A percentile compares a stretch with the other conserved stretches of the same genome.
These are phyloP conservation scores for Harlomillsia oculata DNA, from an alignment of 1,140 invertebrate species.

Conservation along the genomic window DNA sequence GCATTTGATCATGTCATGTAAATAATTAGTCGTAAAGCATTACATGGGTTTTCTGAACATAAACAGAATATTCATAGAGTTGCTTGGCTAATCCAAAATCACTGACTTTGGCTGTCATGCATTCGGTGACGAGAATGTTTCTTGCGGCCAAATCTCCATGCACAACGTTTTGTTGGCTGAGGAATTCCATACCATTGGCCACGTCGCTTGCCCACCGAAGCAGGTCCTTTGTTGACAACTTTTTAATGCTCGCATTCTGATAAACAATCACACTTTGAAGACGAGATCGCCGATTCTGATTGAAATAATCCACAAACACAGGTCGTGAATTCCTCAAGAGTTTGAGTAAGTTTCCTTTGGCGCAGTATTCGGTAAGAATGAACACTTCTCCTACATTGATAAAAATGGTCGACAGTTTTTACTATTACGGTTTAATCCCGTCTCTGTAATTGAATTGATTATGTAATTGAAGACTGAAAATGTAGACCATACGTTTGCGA, in stretches of 20 bases:
- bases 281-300: neutral
- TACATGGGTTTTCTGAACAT: conserved; percentile 16
- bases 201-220: conserved; percentile 8
- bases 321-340: neutral
- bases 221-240: conserved; percentile 5
- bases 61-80: conserved; percentile 17
- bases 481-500: neutral
- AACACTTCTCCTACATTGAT: neutral
- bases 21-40: neutral
- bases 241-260: neutral
- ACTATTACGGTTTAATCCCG: too few relatives aligned
- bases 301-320: neutral
- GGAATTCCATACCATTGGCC: conserved; percentile 20
- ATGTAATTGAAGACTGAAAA: too few relatives aligned
- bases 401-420: neutral
- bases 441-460: too few relatives aligned
- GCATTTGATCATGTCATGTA: too few relatives aligned
- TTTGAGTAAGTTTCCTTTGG: conserved; percentile 12
- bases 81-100: conserved; percentile 20
- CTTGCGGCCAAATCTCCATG: conserved; percentile 17
- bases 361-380: conserved; percentile 16
- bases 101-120: conserved; percentile 13
- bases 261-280: neutral
- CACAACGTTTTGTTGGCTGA: conserved; percentile 10
- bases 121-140: conserved; percentile 8